Conservation (phyloP, 2,113 vertebrate genomes). For the Datnioides undecimradiatus region DNA sequence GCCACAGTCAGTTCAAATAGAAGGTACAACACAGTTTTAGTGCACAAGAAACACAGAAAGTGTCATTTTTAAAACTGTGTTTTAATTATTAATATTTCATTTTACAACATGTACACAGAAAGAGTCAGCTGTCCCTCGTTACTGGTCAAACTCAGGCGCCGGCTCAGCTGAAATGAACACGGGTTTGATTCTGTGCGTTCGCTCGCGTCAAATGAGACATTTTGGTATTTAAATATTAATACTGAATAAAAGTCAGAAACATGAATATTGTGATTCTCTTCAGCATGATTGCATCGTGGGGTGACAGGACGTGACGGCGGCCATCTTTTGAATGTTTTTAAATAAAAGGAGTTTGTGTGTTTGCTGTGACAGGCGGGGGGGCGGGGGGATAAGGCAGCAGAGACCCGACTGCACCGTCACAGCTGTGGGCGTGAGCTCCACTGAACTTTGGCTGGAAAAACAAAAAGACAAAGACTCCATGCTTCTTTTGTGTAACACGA, state of each 20-base stretch:
- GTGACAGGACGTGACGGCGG: not conserved
- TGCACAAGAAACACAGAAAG: slow-evolving; percentile 8
- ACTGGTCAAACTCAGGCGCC: slow-evolving; percentile 51
- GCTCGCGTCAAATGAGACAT: slow-evolving; percentile 27
- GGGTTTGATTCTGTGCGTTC: slow-evolving; percentile 42
- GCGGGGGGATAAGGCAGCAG: slow-evolving; percentile 58
- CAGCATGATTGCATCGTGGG: not conserved
- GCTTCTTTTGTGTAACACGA: not conserved
- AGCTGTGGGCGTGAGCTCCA: not conserved
- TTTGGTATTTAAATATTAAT: too few species aligned
- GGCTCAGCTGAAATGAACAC: slow-evolving; percentile 38
- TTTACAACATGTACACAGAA: slow-evolving; percentile 52
- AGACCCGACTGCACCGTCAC: slow-evolving; percentile 16
- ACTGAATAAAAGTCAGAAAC: slow-evolving; percentile 19
- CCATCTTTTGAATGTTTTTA: slow-evolving; percentile 20
- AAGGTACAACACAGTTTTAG: not conserved
- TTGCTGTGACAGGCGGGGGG: slow-evolving; percentile 19
- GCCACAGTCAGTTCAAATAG: not conserved
- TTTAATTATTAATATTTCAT: slow-evolving; percentile 22
- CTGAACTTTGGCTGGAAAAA: not conserved
- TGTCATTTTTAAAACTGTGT: not conserved
- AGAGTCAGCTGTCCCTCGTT: slow-evolving; percentile 17
- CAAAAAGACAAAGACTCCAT: not conserved
- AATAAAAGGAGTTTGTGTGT: slow-evolving; percentile 10
- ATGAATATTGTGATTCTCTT: slow-evolving; percentile 7